Evolutionary conservation across 2,113 vertebrate species (phyloP).

Genomic region (Urocolius indicus): DNA sequence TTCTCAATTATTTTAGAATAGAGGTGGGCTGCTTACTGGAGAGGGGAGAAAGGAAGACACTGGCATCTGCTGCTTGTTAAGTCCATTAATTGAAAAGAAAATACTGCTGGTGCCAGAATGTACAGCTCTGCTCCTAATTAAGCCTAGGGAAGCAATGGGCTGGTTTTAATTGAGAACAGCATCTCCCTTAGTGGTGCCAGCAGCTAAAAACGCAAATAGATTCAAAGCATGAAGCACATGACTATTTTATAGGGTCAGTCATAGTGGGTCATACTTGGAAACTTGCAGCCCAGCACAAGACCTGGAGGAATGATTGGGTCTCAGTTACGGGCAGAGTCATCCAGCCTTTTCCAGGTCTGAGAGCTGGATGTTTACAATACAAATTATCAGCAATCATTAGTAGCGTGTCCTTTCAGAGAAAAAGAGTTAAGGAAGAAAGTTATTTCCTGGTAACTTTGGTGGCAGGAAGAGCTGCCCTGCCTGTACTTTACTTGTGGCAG

Average conservation of each 20-base stretch:
- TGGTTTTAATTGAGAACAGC: slow-evolving; percentile 71
- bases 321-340: neutral
- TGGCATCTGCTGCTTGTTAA: slow-evolving; percentile 64
- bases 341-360: neutral
- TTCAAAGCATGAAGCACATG: slow-evolving; percentile 49
- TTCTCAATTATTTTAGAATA: neutral
- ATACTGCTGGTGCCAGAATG: slow-evolving; percentile 63
- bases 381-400: neutral
- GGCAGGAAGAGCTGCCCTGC: neutral
- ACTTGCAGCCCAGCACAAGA: neutral
- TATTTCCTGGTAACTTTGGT: neutral
- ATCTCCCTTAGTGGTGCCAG: slow-evolving; percentile 51
- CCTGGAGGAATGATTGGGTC: slow-evolving; percentile 11
- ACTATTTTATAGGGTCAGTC: slow-evolving; percentile 26
- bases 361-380: neutral
- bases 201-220: slow-evolving; percentile 11
- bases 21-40: neutral
- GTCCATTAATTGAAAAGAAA: slow-evolving; percentile 69
- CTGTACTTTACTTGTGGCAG: neutral
- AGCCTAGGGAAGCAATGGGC: slow-evolving; percentile 48
- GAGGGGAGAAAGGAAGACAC: slow-evolving; percentile 23
- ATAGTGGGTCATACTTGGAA: neutral
- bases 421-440: neutral
- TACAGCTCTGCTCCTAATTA: slow-evolving; percentile 66
- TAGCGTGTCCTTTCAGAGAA: neutral